Base-by-base conservation (phyloP, 2,888 invertebrate species). In the Agapostemon virescens region DNA sequence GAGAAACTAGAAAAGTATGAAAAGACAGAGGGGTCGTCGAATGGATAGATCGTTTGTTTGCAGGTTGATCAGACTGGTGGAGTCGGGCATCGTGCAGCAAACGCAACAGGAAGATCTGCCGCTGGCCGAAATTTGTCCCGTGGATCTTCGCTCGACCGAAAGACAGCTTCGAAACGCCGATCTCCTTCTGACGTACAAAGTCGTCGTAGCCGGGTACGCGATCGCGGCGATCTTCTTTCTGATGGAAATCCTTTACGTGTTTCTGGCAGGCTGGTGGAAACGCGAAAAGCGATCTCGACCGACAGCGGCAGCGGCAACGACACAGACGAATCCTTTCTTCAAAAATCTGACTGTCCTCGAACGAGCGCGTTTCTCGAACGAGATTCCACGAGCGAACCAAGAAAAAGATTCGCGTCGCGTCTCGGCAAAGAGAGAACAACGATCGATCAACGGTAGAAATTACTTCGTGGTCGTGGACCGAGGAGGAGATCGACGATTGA, bases 131-230 rank as follows among this genome's bases (percentile, higher is more conserved):
- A 96, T 97, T 66, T 98, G 98, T 86, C 97, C 97, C 0, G 94
- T 97, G 71, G 95, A 97, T 92, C 93, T 97, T 84, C 96, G 96
- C 85, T 96, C 96, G 76, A 96, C 95, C 58, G 97, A 97, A 89
- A 94, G 97, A 0, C 96, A 96, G 89, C 93, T 98, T 11, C 93
- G 95, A 82, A 96, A 97, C 90, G 94, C 95, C 5, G 97, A 98
- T 91, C 94, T 98, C 0, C 92, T 95, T 87, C 96, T 97, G 94
- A 97, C 97, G 0, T 98, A 97, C 89, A 93, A 95, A 85, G 95
- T 97, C 1, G 96, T 97, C 90, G 93, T 95, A 1, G 93, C 94
- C 0, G 97, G 97, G 0, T 95, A 97, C 74, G 93, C 93, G 0
- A 94, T 96, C 0, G 95, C 96, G 0, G 89, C 94, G 2, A 93